These are phyloP conservation scores for Anguilla pacifica DNA, from an alignment of 2,797 vertebrate genomes.

Conservation along the genomic window DNA sequence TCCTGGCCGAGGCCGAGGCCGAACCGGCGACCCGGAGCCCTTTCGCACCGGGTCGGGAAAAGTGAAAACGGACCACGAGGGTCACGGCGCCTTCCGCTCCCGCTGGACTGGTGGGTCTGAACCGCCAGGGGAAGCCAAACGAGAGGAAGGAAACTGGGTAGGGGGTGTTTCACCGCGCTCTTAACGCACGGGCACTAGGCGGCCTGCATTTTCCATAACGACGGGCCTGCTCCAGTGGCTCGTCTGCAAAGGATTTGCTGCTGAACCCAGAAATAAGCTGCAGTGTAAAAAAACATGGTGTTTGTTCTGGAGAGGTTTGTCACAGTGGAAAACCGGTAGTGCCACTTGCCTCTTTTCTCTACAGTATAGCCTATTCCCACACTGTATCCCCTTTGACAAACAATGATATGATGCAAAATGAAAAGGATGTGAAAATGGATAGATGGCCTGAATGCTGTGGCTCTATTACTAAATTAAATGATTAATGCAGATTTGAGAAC, in stretches of 20 bases:
- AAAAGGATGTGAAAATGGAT: constrained; percentile 29
- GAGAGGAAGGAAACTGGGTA: neutral
- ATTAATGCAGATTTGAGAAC: no score
- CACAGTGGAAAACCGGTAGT: constrained; percentile 47
- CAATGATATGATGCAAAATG: constrained; percentile 32
- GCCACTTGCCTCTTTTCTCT: constrained; percentile 42
- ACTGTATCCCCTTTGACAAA: constrained; percentile 35
- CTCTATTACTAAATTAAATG: constrained; percentile 17
- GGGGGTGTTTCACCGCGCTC: neutral
- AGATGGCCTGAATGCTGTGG: neutral
- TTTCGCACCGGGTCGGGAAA: neutral
- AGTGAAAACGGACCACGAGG: neutral
- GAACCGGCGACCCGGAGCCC: neutral
- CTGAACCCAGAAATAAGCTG: neutral
- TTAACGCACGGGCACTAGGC: neutral
- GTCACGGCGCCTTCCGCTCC: neutral
- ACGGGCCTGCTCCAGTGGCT: constrained; percentile 7
- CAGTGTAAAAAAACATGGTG: constrained; percentile 30
- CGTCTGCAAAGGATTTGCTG: neutral
- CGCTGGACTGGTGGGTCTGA: neutral
- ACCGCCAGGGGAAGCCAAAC: neutral
- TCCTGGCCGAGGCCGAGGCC: neutral
- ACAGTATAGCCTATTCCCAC: constrained; percentile 19
- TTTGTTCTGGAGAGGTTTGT: constrained; percentile 49
- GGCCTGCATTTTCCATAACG: neutral